These are phyloP conservation scores for Petrophora chlorosata DNA, from an alignment of 2,888 invertebrate genomes.

Conservation along the genomic window DNA sequence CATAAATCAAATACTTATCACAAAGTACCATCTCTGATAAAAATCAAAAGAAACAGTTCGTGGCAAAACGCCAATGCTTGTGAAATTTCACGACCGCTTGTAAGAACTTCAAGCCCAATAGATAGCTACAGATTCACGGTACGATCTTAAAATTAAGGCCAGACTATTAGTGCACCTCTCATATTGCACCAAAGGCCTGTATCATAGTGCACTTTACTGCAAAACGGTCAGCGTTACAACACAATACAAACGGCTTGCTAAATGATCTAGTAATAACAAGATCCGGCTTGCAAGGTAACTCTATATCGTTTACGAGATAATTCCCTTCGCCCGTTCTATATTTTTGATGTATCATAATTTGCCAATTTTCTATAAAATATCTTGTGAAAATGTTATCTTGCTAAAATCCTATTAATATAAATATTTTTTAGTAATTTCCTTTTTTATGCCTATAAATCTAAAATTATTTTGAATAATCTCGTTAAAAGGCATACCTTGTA, in stretches of 20 bases:
- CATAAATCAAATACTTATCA: too few species aligned
- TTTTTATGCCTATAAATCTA: too few species aligned
- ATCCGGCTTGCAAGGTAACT: constrained; percentile 34
- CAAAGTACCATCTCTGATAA: too few species aligned
- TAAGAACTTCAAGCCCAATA: too few species aligned
- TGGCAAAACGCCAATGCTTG: too few species aligned
- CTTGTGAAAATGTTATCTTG: background rate
- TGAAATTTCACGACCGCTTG: background rate
- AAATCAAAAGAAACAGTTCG: too few species aligned
- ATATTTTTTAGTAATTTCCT: too few species aligned
- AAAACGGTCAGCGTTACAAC: constrained; percentile 48
- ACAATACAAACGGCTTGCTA: constrained; percentile 34
- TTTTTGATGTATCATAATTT: background rate
- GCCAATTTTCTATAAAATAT: background rate
- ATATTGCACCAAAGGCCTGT: constrained; percentile 49
- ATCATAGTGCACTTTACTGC: constrained; percentile 41
- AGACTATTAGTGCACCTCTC: constrained; percentile 41
- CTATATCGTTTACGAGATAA: constrained; percentile 28
- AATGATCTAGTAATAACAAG: constrained; percentile 25
- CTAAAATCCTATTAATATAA: too few species aligned
- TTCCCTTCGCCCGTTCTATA: constrained; percentile 23
- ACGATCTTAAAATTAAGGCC: constrained; percentile 42
- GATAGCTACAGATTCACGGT: too few species aligned
- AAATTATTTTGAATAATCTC: too few species aligned
- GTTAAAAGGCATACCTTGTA: background rate